A percentile compares a stretch with the other conserved stretches of the same genome.
Evolutionary conservation across 2,888 invertebrate genomes (phyloP).

Genomic region (Sesia apiformis): DNA sequence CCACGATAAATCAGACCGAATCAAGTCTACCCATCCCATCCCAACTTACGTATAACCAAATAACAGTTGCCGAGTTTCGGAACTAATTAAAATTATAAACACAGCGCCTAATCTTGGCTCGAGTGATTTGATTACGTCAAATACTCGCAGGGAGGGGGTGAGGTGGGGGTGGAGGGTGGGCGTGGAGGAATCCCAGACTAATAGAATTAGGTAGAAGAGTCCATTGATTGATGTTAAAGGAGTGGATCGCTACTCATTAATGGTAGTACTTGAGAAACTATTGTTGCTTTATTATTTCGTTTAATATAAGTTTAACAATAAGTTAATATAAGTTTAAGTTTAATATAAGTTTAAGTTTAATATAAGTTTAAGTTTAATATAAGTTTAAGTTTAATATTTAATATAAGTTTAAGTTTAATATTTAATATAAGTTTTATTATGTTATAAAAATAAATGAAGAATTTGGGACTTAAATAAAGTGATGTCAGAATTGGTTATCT

Average conservation of each 20-base stretch:
- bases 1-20: conserved; percentile 1
- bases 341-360: too few relatives aligned
- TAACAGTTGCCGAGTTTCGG: conserved; percentile 12
- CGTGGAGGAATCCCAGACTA: not conserved
- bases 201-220: not conserved
- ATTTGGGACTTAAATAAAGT: too few relatives aligned
- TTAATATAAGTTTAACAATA: too few relatives aligned
- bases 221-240: not conserved
- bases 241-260: not conserved
- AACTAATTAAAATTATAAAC: conserved; percentile 40
- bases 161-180: not conserved
- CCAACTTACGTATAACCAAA: not conserved
- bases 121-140: conserved; percentile 23
- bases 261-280: not conserved
- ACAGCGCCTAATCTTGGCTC: conserved; percentile 23
- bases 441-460: too few relatives aligned
- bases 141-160: conserved; percentile 8
- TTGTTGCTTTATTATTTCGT: too few relatives aligned
- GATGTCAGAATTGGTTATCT: too few relatives aligned
- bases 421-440: too few relatives aligned
- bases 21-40: not conserved
- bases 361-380: too few relatives aligned
- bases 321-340: too few relatives aligned
- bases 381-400: too few relatives aligned
- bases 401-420: too few relatives aligned